A percentile compares a stretch with the other conserved stretches of the same genome.
These are phyloP conservation scores for Trachelus troglodyta DNA, from an alignment of 2,888 invertebrate species.

Conservation along the genomic window DNA sequence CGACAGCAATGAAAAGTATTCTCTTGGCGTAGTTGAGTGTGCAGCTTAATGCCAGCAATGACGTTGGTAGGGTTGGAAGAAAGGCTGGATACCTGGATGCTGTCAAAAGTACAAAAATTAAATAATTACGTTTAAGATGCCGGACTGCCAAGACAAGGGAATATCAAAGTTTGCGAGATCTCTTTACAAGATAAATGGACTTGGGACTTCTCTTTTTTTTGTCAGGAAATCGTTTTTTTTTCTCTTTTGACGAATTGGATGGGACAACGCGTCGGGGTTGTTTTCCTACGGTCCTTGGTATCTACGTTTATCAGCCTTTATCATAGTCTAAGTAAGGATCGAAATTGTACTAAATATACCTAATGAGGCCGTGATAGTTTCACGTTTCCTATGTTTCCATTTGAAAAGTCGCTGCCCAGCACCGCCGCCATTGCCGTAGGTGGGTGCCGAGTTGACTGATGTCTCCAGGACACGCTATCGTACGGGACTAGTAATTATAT, in stretches of 20 bases:
- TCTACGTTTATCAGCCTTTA: not conserved
- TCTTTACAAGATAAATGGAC: not conserved
- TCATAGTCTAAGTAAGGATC: slow-evolving; percentile 30
- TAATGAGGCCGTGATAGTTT: not conserved
- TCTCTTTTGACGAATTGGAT: too few relatives aligned
- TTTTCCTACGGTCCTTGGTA: not conserved
- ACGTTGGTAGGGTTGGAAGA: not conserved
- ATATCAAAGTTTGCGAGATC: not conserved
- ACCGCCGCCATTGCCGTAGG: not conserved
- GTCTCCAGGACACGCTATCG: slow-evolving; percentile 27
- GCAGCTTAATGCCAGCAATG: not conserved
- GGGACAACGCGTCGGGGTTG: too few relatives aligned
- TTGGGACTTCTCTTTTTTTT: not conserved
- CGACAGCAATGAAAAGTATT: slow-evolving; percentile 5
- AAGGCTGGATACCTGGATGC: too few relatives aligned
- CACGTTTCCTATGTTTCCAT: not conserved
- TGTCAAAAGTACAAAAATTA: not conserved
- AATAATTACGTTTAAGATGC: not conserved
- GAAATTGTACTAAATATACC: not conserved
- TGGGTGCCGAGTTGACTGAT: slow-evolving; percentile 22
- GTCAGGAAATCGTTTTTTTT: too few relatives aligned
- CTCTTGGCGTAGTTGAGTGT: not conserved
- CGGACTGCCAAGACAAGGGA: not conserved
- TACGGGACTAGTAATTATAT: slow-evolving; percentile 23
- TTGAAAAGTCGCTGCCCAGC: not conserved